Evolutionary conservation across 2,797 vertebrate genomes (phyloP), one percentile per base, ranked within the genome.

Genomic region (Sebastes cheni): DNA sequence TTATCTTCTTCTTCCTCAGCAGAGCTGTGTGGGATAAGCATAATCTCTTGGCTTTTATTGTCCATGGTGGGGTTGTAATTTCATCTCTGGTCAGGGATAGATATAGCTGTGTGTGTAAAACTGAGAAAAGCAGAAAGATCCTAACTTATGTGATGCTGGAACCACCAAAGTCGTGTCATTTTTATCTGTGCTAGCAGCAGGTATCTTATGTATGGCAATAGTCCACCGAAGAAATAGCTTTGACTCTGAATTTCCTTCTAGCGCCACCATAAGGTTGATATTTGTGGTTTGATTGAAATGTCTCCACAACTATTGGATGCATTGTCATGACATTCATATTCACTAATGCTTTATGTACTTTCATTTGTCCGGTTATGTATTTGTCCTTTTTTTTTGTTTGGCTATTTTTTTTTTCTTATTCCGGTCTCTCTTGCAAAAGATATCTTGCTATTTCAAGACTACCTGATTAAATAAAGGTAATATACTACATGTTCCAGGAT

Each of bases 31-130:
- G 29, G 60, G 77, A 84, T 88, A 67, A 78, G 39, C 64, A 25
- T 75, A 80, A 88, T 82, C 67, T 54, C 36, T 6, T 4, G 9
- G 42, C 29, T 77, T 79, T 67, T 69, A 62, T 77, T 59, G 10
- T 64, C 30, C 50, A 50, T 16, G 36, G 54, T 64, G 39, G 46
- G 67, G 65, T 59, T 73, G 4, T 64, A 14, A 52, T 82, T 29
- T 59, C 6, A 61, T 61, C 61, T 79, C 27, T 34, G 20, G 65
- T 50, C 42, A 58, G 29, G 29, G 72, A 12, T 80, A 27, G 46
- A 54, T 39, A 16, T 39, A 61, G 32, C 30, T 64, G 22, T 30
- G 11, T 46, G 52, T 50, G 46, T 30, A 56, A 55, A 52, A 6
- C 30, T 34, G 75, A 72, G 4, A 22, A 59, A 60, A 50, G 62